Evolutionary conservation across 2,797 vertebrate species (phyloP), one percentile per base, ranked within the genome.

Genomic region (Echiichthys vipera): DNA sequence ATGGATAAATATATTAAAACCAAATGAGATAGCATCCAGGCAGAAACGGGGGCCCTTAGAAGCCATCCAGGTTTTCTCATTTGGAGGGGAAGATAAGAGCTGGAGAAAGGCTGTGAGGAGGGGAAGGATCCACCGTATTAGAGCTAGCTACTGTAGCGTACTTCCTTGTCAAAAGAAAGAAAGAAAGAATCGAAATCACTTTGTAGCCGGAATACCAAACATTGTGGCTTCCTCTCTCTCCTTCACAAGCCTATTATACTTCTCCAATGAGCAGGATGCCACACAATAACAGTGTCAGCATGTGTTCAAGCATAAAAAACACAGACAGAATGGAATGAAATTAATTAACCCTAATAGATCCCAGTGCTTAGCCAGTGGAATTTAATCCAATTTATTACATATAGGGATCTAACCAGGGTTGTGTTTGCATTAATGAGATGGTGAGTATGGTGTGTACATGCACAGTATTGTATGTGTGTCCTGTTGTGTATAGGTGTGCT

Each of bases 321-420:
- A 93, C 86, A 85, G 88, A 91, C 86, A 85, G 88, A 93, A 88
- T 80, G 84, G 90, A 94, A 90, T 89, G 84, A 92, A 92, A 92
- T 93, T 93, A 93, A 95, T 95, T 93, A 95, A 95, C 93, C 93
- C 89, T 83, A 87, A 89, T 90, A 90, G 93, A 93, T 92, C 90
- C 81, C 82, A 84, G 80, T 84, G 91, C 90, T 93, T 91, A 92
- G 89, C 88, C 85, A 74, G 83, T 92, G 86, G 89, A 93, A 91
- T 93, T 92, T 87, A 92, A 93, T 94, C 93, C 89, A 93, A 90
- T 94, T 92, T 91, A 94, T 94, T 92, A 93, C 89, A 93, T 91
- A 88, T 90, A 92, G 73, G 74, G 83, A 83, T 88, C 87, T 86
- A 89, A 90, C 84, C 74, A 81, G 76, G 67, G 69, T 71, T 89